Evolutionary conservation across 1,140 invertebrate species (phyloP).

Genomic region (Drosophila nigromelanica): DNA sequence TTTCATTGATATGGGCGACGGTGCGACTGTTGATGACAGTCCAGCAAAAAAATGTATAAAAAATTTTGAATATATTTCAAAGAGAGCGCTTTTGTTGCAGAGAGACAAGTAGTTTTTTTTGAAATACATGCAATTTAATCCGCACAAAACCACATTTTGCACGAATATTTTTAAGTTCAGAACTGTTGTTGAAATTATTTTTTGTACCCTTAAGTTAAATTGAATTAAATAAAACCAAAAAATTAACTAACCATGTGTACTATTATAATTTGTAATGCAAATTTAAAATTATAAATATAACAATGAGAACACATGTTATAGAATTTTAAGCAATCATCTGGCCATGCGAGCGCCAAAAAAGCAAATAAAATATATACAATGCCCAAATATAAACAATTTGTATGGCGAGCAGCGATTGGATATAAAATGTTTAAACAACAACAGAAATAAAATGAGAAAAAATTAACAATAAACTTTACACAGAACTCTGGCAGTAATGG

Average conservation of each 20-base stretch:
- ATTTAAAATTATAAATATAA: conserved; percentile 14
- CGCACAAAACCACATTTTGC: too few relatives aligned
- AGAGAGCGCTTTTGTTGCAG: neutral
- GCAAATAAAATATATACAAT: conserved; percentile 46
- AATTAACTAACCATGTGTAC: neutral
- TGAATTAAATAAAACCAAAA: neutral
- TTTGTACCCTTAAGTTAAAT: neutral
- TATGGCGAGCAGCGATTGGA: conserved; percentile 14
- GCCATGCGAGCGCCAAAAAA: conserved; percentile 19
- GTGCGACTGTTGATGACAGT: conserved; percentile 62
- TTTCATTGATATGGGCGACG: conserved; percentile 58
- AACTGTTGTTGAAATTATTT: neutral
- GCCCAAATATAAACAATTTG: conserved; percentile 49
- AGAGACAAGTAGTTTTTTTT: neutral
- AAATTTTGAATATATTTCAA: neutral
- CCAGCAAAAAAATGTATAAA: conserved; percentile 15
- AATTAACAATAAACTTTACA: conserved; percentile 21
- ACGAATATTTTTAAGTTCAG: neutral
- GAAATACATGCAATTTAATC: neutral
- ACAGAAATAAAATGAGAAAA: conserved; percentile 15
- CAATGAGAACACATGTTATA: conserved; percentile 47
- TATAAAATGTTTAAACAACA: conserved; percentile 54
- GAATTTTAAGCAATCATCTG: conserved; percentile 51
- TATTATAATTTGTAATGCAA: conserved; percentile 6
- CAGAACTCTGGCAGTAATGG: conserved; percentile 31